Base-by-base conservation (phyloP, 2,888 invertebrate species). In the Maniola hyperantus region DNA sequence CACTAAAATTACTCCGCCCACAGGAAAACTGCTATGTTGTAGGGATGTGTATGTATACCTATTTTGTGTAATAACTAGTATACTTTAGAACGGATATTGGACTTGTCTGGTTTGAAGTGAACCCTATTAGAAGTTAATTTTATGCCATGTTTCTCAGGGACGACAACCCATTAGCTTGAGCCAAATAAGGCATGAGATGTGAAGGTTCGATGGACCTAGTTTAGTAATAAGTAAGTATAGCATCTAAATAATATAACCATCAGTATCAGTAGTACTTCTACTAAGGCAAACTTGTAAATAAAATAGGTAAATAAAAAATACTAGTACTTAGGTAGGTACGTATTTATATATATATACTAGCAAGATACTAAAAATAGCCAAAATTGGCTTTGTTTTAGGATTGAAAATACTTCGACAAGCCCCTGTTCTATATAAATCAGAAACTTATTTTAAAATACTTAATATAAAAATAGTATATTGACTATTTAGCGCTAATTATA, bases 71-170 rank as follows among this genome's bases (percentile, higher is more conserved):
- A 50, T 60, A 60, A 50, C 60, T 60, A 13, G 60, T 50, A 36
- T 36, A 60, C 48, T 60, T 50, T 18, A 50, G 50, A 60, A 60
- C 60, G 48, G 60, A 60, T 36, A 60, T 50, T 60, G 60, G 50
- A 60, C 34, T 50, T 34, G 60, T 50, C 48, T 48, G 59, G 46
- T 46, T 50, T 50, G 60, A 60, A 48, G 60, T 48, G 60, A 50
- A 50, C 50, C 60, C 60, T 60, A 60, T 60, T 60, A 60, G 60
- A 60, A 60, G 60, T 60, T 70, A 70, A 70, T 70, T 68, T 70
- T 65, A 68, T 64, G 68, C 57, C 55, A 57, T 58, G 68, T 70
- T 46, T 46, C 55, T 55, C 51, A 62, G 63, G 55, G 65, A 59
- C 65, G 67, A 63, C 64, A 58, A 63, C 67, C 68, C 55, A 70